Evolutionary conservation across 1,140 invertebrate species (phyloP).

Genomic region (Meloidogyne exigua): DNA sequence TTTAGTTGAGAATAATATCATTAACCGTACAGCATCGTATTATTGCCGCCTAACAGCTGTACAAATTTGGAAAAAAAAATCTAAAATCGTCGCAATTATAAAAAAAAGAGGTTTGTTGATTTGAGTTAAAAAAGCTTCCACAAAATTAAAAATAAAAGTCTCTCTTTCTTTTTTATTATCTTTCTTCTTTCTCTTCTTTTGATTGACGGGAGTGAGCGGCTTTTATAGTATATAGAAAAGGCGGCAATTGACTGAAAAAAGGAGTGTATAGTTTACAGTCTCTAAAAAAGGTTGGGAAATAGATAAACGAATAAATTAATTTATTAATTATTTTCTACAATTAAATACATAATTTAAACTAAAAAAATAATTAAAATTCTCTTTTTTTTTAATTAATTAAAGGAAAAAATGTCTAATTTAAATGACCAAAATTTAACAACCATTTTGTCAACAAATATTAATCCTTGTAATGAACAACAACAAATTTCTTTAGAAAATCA

Average conservation of each 20-base stretch:
- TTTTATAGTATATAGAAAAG: neutral
- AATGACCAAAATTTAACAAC: too few species aligned
- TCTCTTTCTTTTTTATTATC: neutral
- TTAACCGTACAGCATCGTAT: too few species aligned
- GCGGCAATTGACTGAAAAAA: neutral
- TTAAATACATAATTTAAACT: too few species aligned
- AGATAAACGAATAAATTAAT: too few species aligned
- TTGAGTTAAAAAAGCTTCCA: neutral
- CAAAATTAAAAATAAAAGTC: neutral
- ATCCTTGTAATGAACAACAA: neutral
- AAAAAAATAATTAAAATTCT: too few species aligned
- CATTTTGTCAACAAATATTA: neutral
- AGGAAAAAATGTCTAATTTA: too few species aligned
- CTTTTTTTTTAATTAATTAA: too few species aligned
- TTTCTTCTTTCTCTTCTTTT: neutral
- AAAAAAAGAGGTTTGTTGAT: neutral
- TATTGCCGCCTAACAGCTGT: neutral
- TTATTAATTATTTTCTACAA: too few species aligned
- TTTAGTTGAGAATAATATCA: too few species aligned
- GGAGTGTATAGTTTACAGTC: too few species aligned
- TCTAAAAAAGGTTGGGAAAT: too few species aligned
- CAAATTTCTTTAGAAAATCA: neutral
- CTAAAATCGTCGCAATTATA: neutral
- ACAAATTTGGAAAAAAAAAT: neutral
- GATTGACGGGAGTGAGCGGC: neutral